Evolutionary conservation across 2,797 vertebrate species (phyloP).

Genomic region (Streptopelia turtur): DNA sequence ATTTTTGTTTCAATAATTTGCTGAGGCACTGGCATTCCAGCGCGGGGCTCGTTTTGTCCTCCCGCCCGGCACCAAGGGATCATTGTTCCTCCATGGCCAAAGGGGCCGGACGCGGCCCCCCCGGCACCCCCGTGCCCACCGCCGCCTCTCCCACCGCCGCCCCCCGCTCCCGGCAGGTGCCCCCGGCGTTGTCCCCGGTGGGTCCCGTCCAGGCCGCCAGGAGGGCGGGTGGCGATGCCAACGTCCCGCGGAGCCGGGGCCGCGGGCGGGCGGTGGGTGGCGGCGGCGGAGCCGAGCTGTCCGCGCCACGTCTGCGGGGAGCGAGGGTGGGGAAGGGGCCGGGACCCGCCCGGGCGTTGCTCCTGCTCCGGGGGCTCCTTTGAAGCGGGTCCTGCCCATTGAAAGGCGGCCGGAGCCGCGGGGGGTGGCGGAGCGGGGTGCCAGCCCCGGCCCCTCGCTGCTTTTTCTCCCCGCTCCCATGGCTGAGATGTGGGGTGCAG

Average conservation of each 20-base stretch:
- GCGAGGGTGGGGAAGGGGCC: not conserved
- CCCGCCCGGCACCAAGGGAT: constrained; percentile 49
- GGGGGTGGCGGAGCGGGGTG: not conserved
- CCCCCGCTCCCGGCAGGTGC: not conserved
- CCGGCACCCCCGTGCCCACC: not conserved
- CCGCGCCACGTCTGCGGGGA: constrained; percentile 23
- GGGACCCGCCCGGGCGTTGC: not conserved
- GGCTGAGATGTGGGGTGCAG: not conserved
- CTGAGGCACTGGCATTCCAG: constrained; percentile 66
- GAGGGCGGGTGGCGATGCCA: not conserved
- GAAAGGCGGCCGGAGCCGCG: constrained; percentile 1
- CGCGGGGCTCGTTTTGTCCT: constrained; percentile 52
- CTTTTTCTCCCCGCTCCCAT: not conserved
- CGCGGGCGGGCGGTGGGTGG: not conserved
- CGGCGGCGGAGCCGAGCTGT: not conserved
- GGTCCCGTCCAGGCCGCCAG: not conserved
- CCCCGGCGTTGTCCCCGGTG: not conserved
- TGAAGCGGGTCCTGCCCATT: constrained; percentile 25
- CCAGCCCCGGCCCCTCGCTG: not conserved
- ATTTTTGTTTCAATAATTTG: constrained; percentile 68
- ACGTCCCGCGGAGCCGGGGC: not conserved
- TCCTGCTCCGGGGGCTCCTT: constrained; percentile 13
- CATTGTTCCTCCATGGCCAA: constrained; percentile 35
- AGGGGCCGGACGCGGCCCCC: not conserved
- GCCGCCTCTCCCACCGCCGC: not conserved